A percentile compares a stretch with the other conserved stretches of the same genome.
phyloP scores from a whole-genome alignment of 2,113 vertebrate species.

The Danio rerio region DNA sequence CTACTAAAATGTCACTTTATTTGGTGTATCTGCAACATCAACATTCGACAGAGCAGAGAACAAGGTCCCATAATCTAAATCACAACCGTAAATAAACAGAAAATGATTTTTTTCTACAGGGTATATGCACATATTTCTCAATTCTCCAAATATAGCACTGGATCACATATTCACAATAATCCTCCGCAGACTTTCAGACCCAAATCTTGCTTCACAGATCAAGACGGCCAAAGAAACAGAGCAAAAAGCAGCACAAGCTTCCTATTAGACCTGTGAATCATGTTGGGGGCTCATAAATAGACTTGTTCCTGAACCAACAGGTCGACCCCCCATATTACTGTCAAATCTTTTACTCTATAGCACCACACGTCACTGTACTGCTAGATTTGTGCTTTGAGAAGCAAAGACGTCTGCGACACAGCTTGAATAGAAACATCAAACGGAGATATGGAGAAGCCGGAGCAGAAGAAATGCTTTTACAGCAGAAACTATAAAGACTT shows the following conservation, averaged over 20 bases:
- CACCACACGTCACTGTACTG: not conserved
- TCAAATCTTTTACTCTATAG: slow-evolving; percentile 19
- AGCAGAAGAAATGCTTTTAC: not conserved
- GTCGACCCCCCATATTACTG: not conserved
- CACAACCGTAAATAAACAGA: too few relatives aligned
- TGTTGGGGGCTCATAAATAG: slow-evolving; percentile 4
- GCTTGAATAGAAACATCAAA: not conserved
- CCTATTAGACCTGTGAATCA: not conserved
- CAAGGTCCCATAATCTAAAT: too few relatives aligned
- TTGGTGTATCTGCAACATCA: too few relatives aligned
- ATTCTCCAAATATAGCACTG: too few relatives aligned
- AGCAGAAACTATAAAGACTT: not conserved
- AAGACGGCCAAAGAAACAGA: not conserved
- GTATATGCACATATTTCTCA: too few relatives aligned
- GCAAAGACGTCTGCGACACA: not conserved
- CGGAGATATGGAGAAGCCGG: not conserved
- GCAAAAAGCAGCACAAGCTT: not conserved
- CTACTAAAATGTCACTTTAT: too few relatives aligned
- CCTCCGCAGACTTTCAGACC: not conserved
- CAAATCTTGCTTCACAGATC: not conserved
- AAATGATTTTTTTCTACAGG: too few relatives aligned
- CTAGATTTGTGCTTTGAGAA: not conserved
- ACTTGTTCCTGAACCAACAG: not conserved
- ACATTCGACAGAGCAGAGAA: too few relatives aligned
- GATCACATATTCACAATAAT: too few relatives aligned